Percentiles rank a stretch among this genome's conserved stretches.
These are phyloP conservation scores for Corella eumyota DNA, from an alignment of 23 tunicate genomes.

Conservation along the genomic window DNA sequence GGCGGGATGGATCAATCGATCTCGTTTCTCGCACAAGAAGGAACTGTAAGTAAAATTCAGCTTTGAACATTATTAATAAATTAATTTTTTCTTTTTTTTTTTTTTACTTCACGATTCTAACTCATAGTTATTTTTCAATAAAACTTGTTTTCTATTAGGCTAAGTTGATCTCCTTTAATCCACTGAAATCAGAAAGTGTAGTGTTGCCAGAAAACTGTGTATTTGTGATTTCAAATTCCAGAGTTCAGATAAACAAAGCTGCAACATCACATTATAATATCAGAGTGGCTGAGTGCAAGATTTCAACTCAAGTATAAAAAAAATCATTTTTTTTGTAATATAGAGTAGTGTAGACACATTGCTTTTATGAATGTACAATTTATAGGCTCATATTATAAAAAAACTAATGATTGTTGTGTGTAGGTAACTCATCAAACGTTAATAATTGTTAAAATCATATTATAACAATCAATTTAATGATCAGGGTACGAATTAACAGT, in stretches of 20 bases:
- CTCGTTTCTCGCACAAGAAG: conserved; percentile 72
- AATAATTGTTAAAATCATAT: too few species aligned
- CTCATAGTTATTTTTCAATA: not conserved
- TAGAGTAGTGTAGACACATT: too few species aligned
- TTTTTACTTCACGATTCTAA: not conserved
- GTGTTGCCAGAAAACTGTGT: conserved; percentile 57
- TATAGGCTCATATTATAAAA: too few species aligned
- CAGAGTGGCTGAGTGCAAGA: conserved; percentile 90
- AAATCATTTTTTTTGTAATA: too few species aligned
- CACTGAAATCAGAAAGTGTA: conserved; percentile 56
- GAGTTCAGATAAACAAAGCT: conserved; percentile 69
- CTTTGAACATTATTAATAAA: not conserved
- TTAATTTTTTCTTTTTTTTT: not conserved
- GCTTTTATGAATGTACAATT: too few species aligned
- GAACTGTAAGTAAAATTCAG: conserved; percentile 41
- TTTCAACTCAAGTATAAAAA: conserved; percentile 42
- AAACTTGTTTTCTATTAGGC: conserved; percentile 30
- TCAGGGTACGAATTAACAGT: too few species aligned
- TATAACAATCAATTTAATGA: too few species aligned
- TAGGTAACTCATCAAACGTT: too few species aligned
- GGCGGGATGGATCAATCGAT: conserved; percentile 99
- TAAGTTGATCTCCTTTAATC: conserved; percentile 80
- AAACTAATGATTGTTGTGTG: too few species aligned
- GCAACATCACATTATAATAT: conserved; percentile 75
- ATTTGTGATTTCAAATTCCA: conserved; percentile 69